Conservation (phyloP, 53 echinoderm and acorn worm species). For the Paracentrotus lividus region DNA sequence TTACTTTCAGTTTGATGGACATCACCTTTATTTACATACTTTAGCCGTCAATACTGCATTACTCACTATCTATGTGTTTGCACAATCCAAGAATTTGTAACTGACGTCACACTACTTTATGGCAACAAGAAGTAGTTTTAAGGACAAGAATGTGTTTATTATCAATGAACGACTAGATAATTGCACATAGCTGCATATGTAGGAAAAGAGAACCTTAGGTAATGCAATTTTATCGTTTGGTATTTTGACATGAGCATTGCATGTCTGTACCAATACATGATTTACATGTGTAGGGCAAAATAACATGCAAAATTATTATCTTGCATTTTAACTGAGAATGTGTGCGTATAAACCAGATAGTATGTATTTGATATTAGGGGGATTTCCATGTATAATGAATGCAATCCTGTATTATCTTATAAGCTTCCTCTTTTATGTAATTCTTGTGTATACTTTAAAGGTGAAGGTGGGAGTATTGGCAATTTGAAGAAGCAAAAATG, state of each 20-base stretch:
- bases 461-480: too few relatives aligned
- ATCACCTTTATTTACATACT: neutral
- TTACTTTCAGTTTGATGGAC: neutral
- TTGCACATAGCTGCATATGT: neutral
- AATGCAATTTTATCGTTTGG: neutral
- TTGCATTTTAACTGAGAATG: too few relatives aligned
- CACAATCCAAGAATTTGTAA: neutral
- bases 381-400: too few relatives aligned
- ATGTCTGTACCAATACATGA: neutral
- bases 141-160: neutral
- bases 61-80: neutral
- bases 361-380: too few relatives aligned
- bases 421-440: too few relatives aligned
- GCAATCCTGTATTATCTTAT: too few relatives aligned
- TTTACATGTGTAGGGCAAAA: neutral
- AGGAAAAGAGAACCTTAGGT: neutral
- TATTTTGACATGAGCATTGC: neutral
- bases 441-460: too few relatives aligned
- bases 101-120: neutral
- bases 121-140: neutral
- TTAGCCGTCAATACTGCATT: neutral
- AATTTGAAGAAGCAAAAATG: too few relatives aligned
- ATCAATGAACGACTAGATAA: slow-evolving; percentile 1
- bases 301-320: too few relatives aligned
- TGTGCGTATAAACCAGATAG: too few relatives aligned